A percentile compares a stretch with the other conserved stretches of the same genome.
phyloP scores from a whole-genome alignment of 2,888 invertebrate genomes.

The Hemaris fuciformis region DNA sequence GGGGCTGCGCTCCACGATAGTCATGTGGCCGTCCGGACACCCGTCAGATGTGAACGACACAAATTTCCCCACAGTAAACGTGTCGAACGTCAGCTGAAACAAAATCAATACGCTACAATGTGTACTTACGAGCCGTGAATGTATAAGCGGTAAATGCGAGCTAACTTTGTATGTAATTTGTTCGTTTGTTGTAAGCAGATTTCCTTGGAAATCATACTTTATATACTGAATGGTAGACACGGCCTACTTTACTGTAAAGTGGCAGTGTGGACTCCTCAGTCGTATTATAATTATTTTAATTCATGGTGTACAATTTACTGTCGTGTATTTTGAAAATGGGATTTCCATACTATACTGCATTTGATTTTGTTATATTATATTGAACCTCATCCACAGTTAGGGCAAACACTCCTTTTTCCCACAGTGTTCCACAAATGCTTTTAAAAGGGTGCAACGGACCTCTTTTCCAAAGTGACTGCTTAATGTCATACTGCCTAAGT shows the following conservation, averaged over 20 bases:
- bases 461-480: no score
- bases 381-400: no score
- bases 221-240: not conserved
- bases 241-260: not conserved
- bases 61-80: constrained; percentile 91
- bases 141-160: not conserved
- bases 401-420: no score
- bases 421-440: no score
- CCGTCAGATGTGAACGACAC: constrained; percentile 89
- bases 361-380: no score
- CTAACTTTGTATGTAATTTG: constrained; percentile 2
- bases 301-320: no score
- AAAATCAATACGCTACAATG: constrained; percentile 25
- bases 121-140: not conserved
- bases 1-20: constrained; percentile 86
- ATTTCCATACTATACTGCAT: no score
- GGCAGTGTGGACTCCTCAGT: no score
- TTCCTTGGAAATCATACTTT: not conserved
- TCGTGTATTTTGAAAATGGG: no score
- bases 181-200: not conserved
- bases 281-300: not conserved
- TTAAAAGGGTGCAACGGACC: no score
- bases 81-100: constrained; percentile 90
- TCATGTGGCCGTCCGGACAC: constrained; percentile 91
- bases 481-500: no score